Percentiles rank a stretch among this genome's conserved stretches.
These are phyloP conservation scores for Pelecanus crispus DNA, from an alignment of 2,113 vertebrate species.

Conservation along the genomic window DNA sequence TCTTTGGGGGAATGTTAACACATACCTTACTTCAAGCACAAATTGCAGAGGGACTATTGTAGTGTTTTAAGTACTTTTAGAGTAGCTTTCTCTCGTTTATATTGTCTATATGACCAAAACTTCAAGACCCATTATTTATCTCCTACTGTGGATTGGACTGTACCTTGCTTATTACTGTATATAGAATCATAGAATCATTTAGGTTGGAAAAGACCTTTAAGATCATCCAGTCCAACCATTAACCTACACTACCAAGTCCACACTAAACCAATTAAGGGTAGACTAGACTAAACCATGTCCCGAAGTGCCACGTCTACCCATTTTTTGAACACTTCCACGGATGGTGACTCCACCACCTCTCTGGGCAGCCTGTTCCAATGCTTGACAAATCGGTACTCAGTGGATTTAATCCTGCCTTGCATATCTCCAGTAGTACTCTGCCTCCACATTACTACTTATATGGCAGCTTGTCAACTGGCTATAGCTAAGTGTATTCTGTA, in stretches of 20 bases:
- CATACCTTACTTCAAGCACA: neutral
- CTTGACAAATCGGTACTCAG: neutral
- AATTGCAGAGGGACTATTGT: neutral
- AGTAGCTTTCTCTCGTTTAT: neutral
- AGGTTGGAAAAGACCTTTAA: too few species aligned
- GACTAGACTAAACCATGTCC: too few species aligned
- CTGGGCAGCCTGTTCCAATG: too few species aligned
- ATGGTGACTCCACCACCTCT: too few species aligned
- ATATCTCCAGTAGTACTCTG: neutral
- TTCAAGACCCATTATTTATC: neutral
- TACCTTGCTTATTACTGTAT: neutral
- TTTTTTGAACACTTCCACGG: too few species aligned
- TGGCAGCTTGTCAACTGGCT: neutral
- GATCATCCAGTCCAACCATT: too few species aligned
- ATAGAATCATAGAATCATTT: too few species aligned
- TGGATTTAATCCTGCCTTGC: neutral
- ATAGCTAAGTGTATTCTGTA: neutral
- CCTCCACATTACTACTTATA: neutral
- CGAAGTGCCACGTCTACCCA: too few species aligned
- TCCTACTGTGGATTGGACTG: neutral
- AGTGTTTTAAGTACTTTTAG: neutral
- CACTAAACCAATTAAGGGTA: too few species aligned
- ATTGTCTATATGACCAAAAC: neutral
- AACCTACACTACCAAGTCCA: too few species aligned
- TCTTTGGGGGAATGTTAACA: neutral